Conservation (phyloP, 2,797 vertebrate genomes). For the Pangasius larnaudii region DNA sequence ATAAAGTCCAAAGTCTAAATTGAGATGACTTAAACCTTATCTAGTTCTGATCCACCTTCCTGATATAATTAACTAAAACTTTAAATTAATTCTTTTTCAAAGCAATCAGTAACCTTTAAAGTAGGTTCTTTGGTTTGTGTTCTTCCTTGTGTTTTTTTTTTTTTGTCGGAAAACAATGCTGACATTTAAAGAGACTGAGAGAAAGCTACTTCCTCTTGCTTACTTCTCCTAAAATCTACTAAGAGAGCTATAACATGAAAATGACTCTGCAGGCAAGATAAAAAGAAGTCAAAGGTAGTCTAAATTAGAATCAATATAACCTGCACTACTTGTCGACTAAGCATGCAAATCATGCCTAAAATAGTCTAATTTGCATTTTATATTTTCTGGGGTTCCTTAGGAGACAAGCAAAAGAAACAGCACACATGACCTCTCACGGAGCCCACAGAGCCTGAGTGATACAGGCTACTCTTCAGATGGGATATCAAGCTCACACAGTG, state of each 20-base stretch:
- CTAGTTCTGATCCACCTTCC: not conserved
- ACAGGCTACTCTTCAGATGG: conserved; percentile 97
- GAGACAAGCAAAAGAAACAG: conserved; percentile 90
- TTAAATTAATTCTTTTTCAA: not conserved
- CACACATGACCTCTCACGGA: conserved; percentile 90
- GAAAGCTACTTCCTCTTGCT: not conserved
- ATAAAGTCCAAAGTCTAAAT: not conserved
- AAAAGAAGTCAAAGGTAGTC: not conserved
- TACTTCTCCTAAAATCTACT: not conserved
- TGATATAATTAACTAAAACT: not conserved
- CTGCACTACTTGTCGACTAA: not conserved
- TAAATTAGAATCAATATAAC: not conserved
- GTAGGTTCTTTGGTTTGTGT: not conserved
- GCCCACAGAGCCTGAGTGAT: conserved; percentile 97
- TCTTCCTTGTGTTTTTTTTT: not conserved
- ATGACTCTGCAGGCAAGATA: not conserved
- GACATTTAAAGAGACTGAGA: not conserved
- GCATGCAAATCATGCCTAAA: not conserved
- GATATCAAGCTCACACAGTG: conserved; percentile 97
- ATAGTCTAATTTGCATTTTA: conserved; percentile 42
- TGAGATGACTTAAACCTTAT: not conserved
- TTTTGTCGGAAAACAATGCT: not conserved
- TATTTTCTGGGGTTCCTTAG: conserved; percentile 61
- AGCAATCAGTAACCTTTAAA: not conserved
- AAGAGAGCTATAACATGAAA: not conserved